These are phyloP conservation scores for Connochaetes taurinus DNA, from an alignment of 2,113 vertebrate genomes.

Conservation along the genomic window DNA sequence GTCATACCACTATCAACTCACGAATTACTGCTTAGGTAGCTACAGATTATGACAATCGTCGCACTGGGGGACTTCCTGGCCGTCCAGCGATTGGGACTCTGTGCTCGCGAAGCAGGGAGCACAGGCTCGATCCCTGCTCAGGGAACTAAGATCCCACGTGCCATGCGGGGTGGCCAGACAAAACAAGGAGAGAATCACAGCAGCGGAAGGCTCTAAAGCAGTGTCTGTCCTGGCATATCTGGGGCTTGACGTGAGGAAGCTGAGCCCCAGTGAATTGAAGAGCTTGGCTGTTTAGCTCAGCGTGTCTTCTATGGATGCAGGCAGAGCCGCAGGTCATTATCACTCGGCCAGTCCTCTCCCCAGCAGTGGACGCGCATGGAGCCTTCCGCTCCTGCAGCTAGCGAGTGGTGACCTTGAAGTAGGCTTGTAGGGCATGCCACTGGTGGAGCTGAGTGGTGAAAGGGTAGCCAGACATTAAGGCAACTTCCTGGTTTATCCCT, in stretches of 20 bases:
- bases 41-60: background rate
- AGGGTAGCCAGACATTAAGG: background rate
- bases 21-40: background rate
- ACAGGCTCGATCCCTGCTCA: background rate
- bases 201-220: background rate
- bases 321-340: accelerated
- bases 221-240: background rate
- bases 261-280: accelerated
- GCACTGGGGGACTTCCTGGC: background rate
- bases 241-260: background rate
- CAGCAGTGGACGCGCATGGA: accelerated
- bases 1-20: background rate
- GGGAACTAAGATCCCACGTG: background rate
- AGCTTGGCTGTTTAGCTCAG: background rate
- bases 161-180: background rate
- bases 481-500: background rate
- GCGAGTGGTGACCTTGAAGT: background rate
- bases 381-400: too few species aligned
- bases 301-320: accelerated
- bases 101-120: background rate
- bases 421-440: background rate
- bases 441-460: background rate
- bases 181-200: background rate
- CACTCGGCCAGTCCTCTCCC: background rate
- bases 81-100: background rate